Evolutionary conservation across 2,797 vertebrate species (phyloP), one percentile per base, ranked within the genome.

Genomic region (Hyperoplus lanceolatus): DNA sequence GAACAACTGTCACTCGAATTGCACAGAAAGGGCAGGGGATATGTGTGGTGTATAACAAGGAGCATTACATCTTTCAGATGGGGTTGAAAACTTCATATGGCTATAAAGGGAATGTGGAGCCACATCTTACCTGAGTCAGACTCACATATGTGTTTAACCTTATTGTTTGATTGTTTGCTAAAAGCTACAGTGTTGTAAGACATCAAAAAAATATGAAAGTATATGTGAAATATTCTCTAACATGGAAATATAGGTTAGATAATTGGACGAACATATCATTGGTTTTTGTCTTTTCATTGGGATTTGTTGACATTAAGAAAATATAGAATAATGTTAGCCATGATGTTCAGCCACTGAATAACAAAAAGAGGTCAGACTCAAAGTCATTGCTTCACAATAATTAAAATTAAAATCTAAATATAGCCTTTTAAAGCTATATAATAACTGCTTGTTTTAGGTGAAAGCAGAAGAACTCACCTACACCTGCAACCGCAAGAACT

Each of bases 401-500:
- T 18, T 41, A 0, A 0, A 69, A 46, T n/a, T 29, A 41, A 38
- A 45, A 69, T 79, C 1, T 48, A 38, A 41, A 1, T 36, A 14
- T 13, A 29, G 13, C 29, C 29, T 29, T 29, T 29, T 29, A 29
- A 29, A 29, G 29, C 29, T 29, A 29, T 29, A 29, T 29, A 29
- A 76, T n/a, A 50, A n/a, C 13, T 41, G 9, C 13, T 65, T 39
- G 6, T 73, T 18, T 68, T 45, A 12, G 2, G 39, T 42, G 13
- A 59, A 76, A 73, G 76, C 12, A 77, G n/a, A 42, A 39, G 1
- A 71, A 90, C 94, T 93, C 81, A 95, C 95, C 93, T 9, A 77
- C 57, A 66, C 87, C 85, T 75, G 90, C 66, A 64, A 69, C 81
- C 4, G 55, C 13, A 50, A 73, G n/a, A 43, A 46, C 50, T n/a